A percentile compares a stretch with the other conserved stretches of the same genome.
Conservation (phyloP, 2,888 invertebrate genomes). For the Drosophila anceps region DNA sequence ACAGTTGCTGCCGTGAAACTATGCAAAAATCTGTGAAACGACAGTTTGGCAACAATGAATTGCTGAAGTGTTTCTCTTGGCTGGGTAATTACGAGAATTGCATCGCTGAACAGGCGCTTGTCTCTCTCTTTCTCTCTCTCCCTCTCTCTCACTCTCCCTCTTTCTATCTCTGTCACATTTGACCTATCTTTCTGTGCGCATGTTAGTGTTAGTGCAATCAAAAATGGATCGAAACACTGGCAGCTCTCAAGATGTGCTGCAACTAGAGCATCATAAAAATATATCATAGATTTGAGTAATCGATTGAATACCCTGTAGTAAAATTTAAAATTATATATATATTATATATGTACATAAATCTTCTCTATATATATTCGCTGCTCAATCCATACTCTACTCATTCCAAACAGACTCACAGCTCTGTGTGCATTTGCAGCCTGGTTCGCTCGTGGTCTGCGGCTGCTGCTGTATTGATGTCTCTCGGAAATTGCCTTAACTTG, state of each 20-base stretch:
- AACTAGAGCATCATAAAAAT: background rate
- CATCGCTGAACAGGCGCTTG: constrained; percentile 47
- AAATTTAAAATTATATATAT: background rate
- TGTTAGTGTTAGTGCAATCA: constrained; percentile 32
- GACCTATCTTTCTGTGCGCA: constrained; percentile 45
- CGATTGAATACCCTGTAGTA: background rate
- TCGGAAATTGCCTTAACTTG: constrained; percentile 63
- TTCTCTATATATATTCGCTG: background rate
- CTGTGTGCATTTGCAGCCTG: constrained; percentile 26
- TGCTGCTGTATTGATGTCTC: constrained; percentile 31
- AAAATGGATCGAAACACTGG: constrained; percentile 41
- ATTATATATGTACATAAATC: background rate
- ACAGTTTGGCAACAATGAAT: constrained; percentile 60
- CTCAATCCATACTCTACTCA: no score
- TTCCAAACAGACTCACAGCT: background rate
- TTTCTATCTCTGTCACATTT: constrained; percentile 37
- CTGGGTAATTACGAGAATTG: constrained; percentile 61
- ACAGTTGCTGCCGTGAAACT: constrained; percentile 32
- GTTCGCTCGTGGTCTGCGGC: constrained; percentile 8
- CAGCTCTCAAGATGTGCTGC: background rate
- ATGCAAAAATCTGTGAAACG: constrained; percentile 70
- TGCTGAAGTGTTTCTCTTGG: constrained; percentile 56
- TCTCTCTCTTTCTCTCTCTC: constrained; percentile 6
- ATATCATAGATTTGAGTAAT: background rate
- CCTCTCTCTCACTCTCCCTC: background rate